phyloP scores from a whole-genome alignment of 2,113 vertebrate genomes.

The Tamias sibiricus region DNA sequence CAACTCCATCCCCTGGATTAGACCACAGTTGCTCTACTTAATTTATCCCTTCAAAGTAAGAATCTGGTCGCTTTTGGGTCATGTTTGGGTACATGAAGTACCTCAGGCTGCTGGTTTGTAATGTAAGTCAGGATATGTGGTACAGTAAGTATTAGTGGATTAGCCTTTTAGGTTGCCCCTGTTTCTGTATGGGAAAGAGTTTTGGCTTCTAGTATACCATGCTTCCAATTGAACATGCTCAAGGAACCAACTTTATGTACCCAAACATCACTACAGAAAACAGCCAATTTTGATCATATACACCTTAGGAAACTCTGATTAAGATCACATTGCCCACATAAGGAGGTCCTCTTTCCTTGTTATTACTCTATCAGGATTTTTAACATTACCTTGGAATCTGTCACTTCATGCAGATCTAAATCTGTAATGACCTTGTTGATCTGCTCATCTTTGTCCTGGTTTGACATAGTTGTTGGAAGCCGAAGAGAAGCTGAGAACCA shows the following conservation, averaged over 20 bases:
- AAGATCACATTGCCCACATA: neutral
- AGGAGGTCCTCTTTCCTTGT: neutral
- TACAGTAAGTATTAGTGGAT: too few relatives aligned
- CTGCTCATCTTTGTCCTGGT: constrained; percentile 89
- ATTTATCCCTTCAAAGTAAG: neutral
- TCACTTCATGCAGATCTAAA: constrained; percentile 93
- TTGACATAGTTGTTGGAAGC: constrained; percentile 89
- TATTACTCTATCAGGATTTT: accelerated
- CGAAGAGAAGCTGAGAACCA: constrained; percentile 96
- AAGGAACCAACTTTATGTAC: too few relatives aligned
- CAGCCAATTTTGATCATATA: neutral
- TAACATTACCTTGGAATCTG: constrained; percentile 92
- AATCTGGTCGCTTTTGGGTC: too few relatives aligned
- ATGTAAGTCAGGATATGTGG: too few relatives aligned
- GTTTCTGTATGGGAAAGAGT: too few relatives aligned
- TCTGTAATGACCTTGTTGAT: constrained; percentile 92
- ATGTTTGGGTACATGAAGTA: too few relatives aligned
- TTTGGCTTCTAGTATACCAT: too few relatives aligned
- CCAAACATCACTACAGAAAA: neutral
- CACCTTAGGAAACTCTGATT: neutral
- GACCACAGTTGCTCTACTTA: constrained; percentile 77
- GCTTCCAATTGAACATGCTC: too few relatives aligned
- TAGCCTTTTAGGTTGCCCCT: too few relatives aligned
- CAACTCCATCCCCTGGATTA: neutral
- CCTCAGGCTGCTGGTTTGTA: too few relatives aligned